Conservation (phyloP, 2,113 vertebrate species). For the Regulus satrapa region DNA sequence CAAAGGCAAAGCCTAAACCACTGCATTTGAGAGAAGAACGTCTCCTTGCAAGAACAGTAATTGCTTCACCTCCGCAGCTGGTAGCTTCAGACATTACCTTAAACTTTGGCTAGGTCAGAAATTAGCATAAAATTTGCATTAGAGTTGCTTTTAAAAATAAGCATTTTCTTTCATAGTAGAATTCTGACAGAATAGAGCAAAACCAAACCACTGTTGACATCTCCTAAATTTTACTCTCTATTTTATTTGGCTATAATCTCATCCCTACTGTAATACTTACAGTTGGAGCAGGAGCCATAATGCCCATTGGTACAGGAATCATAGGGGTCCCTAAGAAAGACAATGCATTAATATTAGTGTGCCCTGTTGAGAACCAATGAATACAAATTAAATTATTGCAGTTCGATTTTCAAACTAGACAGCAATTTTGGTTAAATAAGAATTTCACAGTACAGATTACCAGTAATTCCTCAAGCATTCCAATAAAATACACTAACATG, state of each 20-base stretch:
- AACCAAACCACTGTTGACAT: background rate
- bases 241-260: background rate
- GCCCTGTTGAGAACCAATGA: background rate
- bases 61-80: background rate
- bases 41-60: background rate
- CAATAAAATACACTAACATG: background rate
- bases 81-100: background rate
- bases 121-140: background rate
- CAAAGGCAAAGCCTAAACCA: background rate
- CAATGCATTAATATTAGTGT: background rate
- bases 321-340: slow-evolving; percentile 84
- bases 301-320: slow-evolving; percentile 98
- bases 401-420: background rate
- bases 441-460: background rate
- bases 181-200: background rate
- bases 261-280: slow-evolving; percentile 69
- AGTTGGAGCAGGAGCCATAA: slow-evolving; percentile 89
- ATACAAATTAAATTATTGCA: background rate
- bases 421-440: background rate
- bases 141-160: background rate
- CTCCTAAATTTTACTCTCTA: background rate
- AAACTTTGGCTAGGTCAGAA: background rate
- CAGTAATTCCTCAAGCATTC: background rate
- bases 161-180: background rate
- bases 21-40: background rate